Base-by-base conservation (phyloP, 2,797 vertebrate species). In the Alectoris magna region DNA sequence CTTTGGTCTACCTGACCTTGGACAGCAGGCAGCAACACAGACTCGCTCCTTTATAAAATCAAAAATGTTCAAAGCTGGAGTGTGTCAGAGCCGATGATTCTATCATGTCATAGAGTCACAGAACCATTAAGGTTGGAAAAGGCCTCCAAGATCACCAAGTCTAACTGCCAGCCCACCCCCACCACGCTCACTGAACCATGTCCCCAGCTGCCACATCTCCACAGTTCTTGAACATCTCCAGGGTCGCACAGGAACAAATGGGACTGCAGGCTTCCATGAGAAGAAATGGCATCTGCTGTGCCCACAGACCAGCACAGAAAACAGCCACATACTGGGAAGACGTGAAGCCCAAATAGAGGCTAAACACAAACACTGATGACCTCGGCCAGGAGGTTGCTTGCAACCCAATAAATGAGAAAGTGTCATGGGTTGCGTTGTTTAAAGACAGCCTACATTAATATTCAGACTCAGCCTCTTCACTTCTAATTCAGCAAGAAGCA, bases 241-340 rank as follows among this genome's bases (percentile, higher is more conserved):
- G 51, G 27, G 53, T 55, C 10, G 58, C 27, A 31, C 58, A 51
- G 34, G 70, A 81, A 59, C 1, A 12, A 36, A 22, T 2, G 56
- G 27, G 46, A 26, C 17, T 7, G 26, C 2, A 1, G 9, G 16
- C 36, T 13, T n/a, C 36, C 36, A 0, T 12, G 18, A 26, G 63
- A 44, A 15, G 16, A 39, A 62, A 41, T 36, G 74, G 48, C 62
- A 38, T 31, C 67, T 8, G 9, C 31, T 19, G 4, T 2, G 2
- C 11, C 43, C 64, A 23, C 27, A 9, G 41, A 63, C 27, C 74
- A 15, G 63, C 49, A 39, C 27, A 38, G 79, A 24, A 43, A 44
- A 41, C 2, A 5, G 6, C 4, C 53, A 7, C 0, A 0, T 13
- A 14, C 31, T 44, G 53, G 46, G 2, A 34, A n/a, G 43, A 26